These are phyloP conservation scores for Trachymyrmex cornetzi DNA, from an alignment of 1,140 invertebrate genomes.

Conservation along the genomic window DNA sequence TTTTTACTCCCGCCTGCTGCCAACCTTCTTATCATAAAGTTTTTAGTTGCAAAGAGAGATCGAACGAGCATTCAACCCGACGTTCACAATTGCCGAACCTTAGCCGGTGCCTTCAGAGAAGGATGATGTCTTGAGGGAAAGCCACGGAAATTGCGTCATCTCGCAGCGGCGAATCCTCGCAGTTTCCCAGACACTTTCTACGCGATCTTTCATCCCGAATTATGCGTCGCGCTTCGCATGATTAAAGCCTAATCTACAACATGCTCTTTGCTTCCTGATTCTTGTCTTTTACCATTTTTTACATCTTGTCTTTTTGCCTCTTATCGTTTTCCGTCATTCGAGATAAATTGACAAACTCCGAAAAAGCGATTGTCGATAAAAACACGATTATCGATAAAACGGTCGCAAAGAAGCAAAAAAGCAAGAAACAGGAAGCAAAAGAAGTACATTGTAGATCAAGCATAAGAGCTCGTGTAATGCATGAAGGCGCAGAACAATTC, in stretches of 20 bases:
- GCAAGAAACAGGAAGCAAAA: too few relatives aligned
- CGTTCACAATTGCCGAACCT: neutral
- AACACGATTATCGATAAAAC: too few relatives aligned
- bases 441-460: too few relatives aligned
- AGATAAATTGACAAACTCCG: too few relatives aligned
- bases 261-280: too few relatives aligned
- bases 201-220: constrained; percentile 42
- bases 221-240: constrained; percentile 55
- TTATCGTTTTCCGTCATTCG: too few relatives aligned
- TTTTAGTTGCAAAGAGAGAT: neutral
- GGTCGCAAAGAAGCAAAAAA: too few relatives aligned
- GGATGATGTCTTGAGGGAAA: constrained; percentile 58
- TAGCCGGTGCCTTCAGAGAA: neutral
- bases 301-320: too few relatives aligned
- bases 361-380: too few relatives aligned
- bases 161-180: constrained; percentile 30
- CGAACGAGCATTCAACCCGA: neutral
- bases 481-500: constrained; percentile 12
- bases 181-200: constrained; percentile 77
- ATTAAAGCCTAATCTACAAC: constrained; percentile 28
- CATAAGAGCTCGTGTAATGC: neutral
- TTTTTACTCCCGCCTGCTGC: too few relatives aligned
- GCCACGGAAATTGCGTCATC: constrained; percentile 64
- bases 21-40: too few relatives aligned
- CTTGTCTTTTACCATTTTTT: too few relatives aligned